Percentiles rank a stretch among this genome's conserved stretches.
Conservation (phyloP, 2,113 vertebrate genomes). For the Corydoras sp. region DNA sequence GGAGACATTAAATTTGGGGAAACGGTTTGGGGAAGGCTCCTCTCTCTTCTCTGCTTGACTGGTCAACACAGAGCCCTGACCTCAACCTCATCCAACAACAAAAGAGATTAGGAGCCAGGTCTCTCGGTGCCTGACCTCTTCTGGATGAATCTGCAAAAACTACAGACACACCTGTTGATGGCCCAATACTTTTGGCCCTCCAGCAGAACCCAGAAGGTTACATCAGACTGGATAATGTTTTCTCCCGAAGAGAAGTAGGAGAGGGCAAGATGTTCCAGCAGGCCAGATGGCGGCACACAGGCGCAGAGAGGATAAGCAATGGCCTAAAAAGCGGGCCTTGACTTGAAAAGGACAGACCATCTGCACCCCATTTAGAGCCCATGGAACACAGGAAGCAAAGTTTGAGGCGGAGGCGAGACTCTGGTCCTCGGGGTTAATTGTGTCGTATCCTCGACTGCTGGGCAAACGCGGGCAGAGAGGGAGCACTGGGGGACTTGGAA, state of each 20-base stretch:
- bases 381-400: constrained; percentile 7
- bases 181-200: neutral
- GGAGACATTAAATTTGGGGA: too few species aligned
- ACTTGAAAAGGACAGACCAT: constrained; percentile 23
- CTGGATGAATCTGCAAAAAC: too few species aligned
- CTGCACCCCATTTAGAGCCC: constrained; percentile 20
- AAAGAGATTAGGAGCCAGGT: too few species aligned
- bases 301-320: neutral
- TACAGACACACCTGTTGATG: too few species aligned
- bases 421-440: constrained; percentile 18
- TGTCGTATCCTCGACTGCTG: neutral
- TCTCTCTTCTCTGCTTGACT: too few species aligned
- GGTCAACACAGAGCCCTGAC: too few species aligned
- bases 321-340: constrained; percentile 12
- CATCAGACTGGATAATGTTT: too few species aligned
- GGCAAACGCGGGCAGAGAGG: neutral
- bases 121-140: too few species aligned
- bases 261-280: constrained; percentile 8
- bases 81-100: too few species aligned
- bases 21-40: too few species aligned
- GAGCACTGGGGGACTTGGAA: neutral
- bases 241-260: neutral
- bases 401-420: neutral
- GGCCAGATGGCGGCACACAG: constrained; percentile 27
- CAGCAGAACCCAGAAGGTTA: neutral